Evolutionary conservation across 2,888 invertebrate species (phyloP), one percentile per base, ranked within the genome.

Genomic region (Luffia ferchaultella): DNA sequence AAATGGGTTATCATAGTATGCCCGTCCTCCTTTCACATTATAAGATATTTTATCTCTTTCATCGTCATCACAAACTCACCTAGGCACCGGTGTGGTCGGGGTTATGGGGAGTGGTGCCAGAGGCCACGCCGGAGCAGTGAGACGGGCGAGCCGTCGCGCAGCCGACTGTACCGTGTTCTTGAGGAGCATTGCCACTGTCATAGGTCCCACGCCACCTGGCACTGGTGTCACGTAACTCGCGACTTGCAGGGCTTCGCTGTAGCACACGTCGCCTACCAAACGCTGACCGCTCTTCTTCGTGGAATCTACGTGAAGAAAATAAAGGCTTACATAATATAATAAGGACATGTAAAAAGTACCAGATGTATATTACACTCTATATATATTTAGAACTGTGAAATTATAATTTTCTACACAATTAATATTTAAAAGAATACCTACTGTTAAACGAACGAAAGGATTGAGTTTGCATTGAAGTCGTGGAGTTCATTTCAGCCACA

Each of bases 151-250:
- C 49, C 88, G 84, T 47, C 87, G 85, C 60, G 88, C 80, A 7
- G 97, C 96, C 48, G 96, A 91, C 57, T 91, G 86, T 40, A 97
- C 93, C 0, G 97, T 98, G 79, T 99, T 99, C 61, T 90, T 89
- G 95, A 97, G 95, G 30, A 96, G 80, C 97, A 98, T 98, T 17
- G 97, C 97, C 56, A 97, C 99, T 0, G 99, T 99, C 97, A 99
- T 98, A 16, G 98, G 99, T 0, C 99, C 99, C 53, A 99, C 98
- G 55, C 99, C 99, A 51, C 95, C 94, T 12, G 96, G 96, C 48
- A 98, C 98, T 2, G 98, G 97, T 18, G 98, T 98, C 63, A 98
- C 93, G 76, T 89, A 90, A 1, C 93, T 90, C 16, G 98, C 97
- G 54, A 93, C 90, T 59, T 87, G 73, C 58, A 86, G 85, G 2